Evolutionary conservation across 1,140 invertebrate genomes (phyloP), one percentile per base, ranked within the genome.

Genomic region (Neodiprion fabricii): DNA sequence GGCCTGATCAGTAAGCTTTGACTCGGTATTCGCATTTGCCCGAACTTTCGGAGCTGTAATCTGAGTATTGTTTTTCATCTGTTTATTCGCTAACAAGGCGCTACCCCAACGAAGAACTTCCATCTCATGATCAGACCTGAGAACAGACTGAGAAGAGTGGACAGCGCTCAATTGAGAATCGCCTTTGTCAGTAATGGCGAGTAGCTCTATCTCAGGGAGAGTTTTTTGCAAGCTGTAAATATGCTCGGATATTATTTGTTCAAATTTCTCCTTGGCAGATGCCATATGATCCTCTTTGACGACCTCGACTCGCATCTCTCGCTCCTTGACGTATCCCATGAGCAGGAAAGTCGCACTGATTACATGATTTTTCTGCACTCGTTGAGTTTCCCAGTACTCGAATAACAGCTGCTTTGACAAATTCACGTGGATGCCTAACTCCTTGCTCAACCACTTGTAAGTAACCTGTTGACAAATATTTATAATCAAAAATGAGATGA

Each of bases 371-470:
- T 84, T 71, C 8, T 80, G 67, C 12, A 79, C 28, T 71, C 82
- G 82, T n/a, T 85, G 67, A 7, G 77, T 78, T 17, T 84, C 74
- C 78, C 83, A 84, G 61, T 85, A 88, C 71, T 82, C 75, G 77
- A 80, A 79, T 23, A 89, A 74, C 65, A 88, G 81, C 67, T 84
- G 76, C 66, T 89, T 89, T 11, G 87, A 83, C n/a, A 82, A 7
- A 74, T 89, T 88, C 9, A 88, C 85, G 70, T 89, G 87, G 65
- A 89, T 71, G 74, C 84, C 80, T 0, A 88, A 67, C 49, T 87
- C 81, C 74, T 87, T 86, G 53, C 87, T 89, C 17, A 89, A 67
- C 86, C 86, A 88, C 80, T 88, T 88, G 67, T 89, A 89, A 0
- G 87, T 88, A 8, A 89, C 84, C 86, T 88, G 72, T 72, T 78